phyloP scores from a whole-genome alignment of 2,113 vertebrate species.

The Odobenus rosmarus region DNA sequence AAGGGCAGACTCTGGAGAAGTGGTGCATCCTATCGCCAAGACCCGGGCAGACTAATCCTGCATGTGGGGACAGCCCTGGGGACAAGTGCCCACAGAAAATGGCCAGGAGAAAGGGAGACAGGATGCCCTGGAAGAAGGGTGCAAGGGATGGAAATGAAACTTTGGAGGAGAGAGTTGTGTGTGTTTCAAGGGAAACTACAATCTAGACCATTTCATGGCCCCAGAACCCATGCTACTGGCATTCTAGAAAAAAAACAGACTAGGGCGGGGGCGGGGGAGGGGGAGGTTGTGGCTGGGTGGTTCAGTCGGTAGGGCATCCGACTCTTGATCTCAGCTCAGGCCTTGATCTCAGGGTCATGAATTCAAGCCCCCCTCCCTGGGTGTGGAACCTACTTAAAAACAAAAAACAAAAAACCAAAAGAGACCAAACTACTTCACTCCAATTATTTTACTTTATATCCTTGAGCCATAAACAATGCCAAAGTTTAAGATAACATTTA shows the following conservation, averaged over 20 bases:
- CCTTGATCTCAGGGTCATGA: background rate
- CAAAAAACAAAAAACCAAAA: background rate
- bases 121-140: background rate
- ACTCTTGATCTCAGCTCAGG: background rate
- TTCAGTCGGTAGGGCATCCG: background rate
- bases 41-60: background rate
- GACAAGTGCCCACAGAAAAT: background rate
- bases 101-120: background rate
- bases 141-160: background rate
- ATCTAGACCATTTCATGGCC: background rate
- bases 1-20: fast-evolving
- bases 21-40: background rate
- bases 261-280: fast-evolving
- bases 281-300: background rate
- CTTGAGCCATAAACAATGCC: background rate
- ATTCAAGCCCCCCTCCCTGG: background rate
- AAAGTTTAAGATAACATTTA: background rate
- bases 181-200: background rate
- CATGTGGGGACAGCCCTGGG: background rate
- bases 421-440: background rate
- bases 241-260: background rate
- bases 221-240: background rate
- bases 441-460: background rate
- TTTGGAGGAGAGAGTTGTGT: background rate
- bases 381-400: background rate